A percentile compares a stretch with the other conserved stretches of the same genome.
Evolutionary conservation across 2,113 vertebrate species (phyloP).

Genomic region (Athene cunicularia): DNA sequence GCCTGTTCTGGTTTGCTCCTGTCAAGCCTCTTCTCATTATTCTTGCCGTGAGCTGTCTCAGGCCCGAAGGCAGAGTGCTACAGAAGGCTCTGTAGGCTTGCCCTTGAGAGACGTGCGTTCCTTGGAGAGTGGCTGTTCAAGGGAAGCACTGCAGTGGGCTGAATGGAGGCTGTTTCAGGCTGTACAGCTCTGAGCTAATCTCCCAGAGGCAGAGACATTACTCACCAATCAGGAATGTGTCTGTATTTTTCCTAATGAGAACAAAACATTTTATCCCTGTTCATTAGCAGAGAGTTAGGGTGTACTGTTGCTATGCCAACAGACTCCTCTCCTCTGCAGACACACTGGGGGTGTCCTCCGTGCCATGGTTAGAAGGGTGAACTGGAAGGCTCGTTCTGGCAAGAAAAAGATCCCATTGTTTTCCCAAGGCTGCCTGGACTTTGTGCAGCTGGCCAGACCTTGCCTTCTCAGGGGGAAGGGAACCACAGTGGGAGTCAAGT

Average conservation of each 20-base stretch:
- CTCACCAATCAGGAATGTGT: constrained; percentile 76
- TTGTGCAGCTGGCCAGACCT: constrained; percentile 45
- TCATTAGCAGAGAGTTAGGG: constrained; percentile 68
- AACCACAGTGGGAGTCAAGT: constrained; percentile 47
- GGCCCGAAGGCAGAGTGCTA: constrained; percentile 8
- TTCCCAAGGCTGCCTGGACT: constrained; percentile 45
- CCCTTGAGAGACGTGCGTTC: background rate
- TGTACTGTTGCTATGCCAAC: constrained; percentile 70
- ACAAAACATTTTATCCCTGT: constrained; percentile 74
- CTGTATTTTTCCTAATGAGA: constrained; percentile 76
- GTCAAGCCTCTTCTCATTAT: constrained; percentile 39
- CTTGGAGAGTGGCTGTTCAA: constrained; percentile 29
- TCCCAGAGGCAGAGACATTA: constrained; percentile 72
- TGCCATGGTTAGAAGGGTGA: constrained; percentile 58
- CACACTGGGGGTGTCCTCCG: constrained; percentile 45
- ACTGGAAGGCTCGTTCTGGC: constrained; percentile 33
- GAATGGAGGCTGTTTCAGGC: constrained; percentile 61
- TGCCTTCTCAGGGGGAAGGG: constrained; percentile 29
- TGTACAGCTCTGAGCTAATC: constrained; percentile 64
- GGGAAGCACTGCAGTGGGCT: constrained; percentile 44
- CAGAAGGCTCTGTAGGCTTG: background rate
- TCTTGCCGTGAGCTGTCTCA: constrained; percentile 46
- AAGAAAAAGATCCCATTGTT: constrained; percentile 62
- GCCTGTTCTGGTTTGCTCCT: constrained; percentile 11
- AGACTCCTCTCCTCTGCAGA: constrained; percentile 62